These are phyloP conservation scores for Vandiemenella viatica DNA, from an alignment of 2,888 invertebrate species.

Conservation along the genomic window DNA sequence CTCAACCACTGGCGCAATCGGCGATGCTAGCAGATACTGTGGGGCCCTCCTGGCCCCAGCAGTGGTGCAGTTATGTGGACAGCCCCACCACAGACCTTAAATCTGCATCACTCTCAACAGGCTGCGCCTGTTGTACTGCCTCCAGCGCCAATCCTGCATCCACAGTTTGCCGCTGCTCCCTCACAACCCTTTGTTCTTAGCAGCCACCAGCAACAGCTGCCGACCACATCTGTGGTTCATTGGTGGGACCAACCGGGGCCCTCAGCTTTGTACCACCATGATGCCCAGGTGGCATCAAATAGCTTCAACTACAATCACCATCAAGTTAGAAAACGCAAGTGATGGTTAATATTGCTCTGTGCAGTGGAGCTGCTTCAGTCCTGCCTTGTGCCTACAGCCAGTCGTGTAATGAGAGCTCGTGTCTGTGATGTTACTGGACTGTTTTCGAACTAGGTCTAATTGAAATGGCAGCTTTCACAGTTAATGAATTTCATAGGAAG, in stretches of 20 bases:
- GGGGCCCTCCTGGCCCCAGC: constrained; percentile 33
- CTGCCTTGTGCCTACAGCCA: too few species aligned
- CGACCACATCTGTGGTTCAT: constrained; percentile 8
- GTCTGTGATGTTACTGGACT: background rate
- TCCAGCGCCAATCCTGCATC: constrained; percentile 5
- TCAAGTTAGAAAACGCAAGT: constrained; percentile 14
- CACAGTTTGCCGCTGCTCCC: constrained; percentile 7
- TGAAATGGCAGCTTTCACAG: background rate
- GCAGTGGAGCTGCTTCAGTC: too few species aligned
- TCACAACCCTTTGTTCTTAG: constrained; percentile 9
- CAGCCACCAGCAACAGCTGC: constrained; percentile 4
- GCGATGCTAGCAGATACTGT: constrained; percentile 57
- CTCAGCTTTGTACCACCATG: constrained; percentile 9
- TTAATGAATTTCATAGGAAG: too few species aligned
- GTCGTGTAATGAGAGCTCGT: background rate
- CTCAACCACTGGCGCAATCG: constrained; percentile 44
- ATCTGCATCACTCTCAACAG: constrained; percentile 11
- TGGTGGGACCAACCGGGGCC: constrained; percentile 14
- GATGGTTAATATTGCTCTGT: constrained; percentile 5
- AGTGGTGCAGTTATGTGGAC: constrained; percentile 13
- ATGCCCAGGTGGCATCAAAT: constrained; percentile 6
- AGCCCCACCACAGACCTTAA: constrained; percentile 9
- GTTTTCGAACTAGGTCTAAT: background rate
- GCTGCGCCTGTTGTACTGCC: constrained; percentile 5
- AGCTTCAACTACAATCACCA: constrained; percentile 8